Base-by-base conservation (phyloP, 1,140 invertebrate species). In the Cherax destructor region DNA sequence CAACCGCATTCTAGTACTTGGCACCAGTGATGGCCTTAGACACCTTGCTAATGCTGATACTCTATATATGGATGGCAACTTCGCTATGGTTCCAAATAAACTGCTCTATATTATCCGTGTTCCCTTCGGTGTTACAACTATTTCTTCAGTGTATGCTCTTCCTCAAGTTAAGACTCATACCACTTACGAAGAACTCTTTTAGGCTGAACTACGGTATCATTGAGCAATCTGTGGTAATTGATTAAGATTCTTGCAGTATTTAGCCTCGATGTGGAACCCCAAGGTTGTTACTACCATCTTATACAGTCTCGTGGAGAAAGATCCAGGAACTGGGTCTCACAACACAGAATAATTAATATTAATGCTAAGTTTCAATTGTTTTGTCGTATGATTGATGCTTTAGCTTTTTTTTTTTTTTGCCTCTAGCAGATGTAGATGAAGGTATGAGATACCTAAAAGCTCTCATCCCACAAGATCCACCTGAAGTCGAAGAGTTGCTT, bases 1-100 rank as follows among this genome's bases (percentile, higher is more conserved):
- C 59, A 92, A 92, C 80, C 89, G 84, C 83, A 87, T 91, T 21
- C n/a, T 92, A 86, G 83, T 92, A 52, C 87, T 91, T 83, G 69
- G 83, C 83, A 86, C 84, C 24, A 49, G 72, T 47, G 47, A 85
- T 76, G 81, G 76, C 72, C 74, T 92, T 50, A 52, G 59, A 80
- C 30, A 30, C 56, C 74, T 93, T 77, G 83, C 91, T 92, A 69
- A 21, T 69, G 86, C 69, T 74, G 72, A 76, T 50, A 92, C 86
- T 56, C 56, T 83, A 0, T 93, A 90, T 78, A 93, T 91, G 88
- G 85, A 88, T 50, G 85, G 86, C 50, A 92, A 79, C 72, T 91
- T 93, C 49, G 41, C 87, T 83, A 86, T 88, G 72, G 80, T 88
- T 74, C 91, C 84, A 91, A 84, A 92, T 65, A 65, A 85, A 52